These are phyloP conservation scores for Drosophila kurseongensis DNA, from an alignment of 1,140 invertebrate species.

Conservation along the genomic window DNA sequence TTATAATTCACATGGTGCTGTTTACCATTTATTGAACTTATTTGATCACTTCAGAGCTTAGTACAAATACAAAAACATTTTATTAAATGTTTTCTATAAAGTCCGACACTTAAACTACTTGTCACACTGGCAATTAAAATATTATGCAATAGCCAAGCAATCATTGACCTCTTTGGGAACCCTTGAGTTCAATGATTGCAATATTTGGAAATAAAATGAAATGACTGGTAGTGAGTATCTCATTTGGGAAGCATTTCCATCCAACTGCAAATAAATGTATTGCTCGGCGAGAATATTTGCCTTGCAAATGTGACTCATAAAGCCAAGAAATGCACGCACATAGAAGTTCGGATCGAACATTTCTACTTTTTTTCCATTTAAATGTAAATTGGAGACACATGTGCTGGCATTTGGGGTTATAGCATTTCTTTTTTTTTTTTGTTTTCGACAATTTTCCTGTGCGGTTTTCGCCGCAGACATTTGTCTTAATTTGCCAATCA, in stretches of 20 bases:
- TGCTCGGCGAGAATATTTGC: slow-evolving; percentile 11
- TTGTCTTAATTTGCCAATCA: slow-evolving; percentile 56
- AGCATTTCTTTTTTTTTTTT: not conserved
- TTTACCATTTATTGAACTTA: no score
- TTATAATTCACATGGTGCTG: no score
- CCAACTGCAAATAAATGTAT: slow-evolving; percentile 18
- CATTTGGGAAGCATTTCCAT: slow-evolving; percentile 4
- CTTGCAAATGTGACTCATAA: slow-evolving; percentile 32
- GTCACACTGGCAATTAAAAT: no score
- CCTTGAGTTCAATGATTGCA: no score
- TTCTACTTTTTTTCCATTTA: slow-evolving; percentile 39
- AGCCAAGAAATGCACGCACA: slow-evolving; percentile 5
- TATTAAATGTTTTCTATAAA: no score
- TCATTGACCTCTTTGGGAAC: not conserved
- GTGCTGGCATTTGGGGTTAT: slow-evolving; percentile 7
- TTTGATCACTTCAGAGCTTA: no score
- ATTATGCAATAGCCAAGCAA: not conserved
- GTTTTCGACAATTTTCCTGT: slow-evolving; percentile 1
- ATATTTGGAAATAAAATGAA: not conserved
- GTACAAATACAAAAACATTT: no score
- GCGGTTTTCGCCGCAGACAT: slow-evolving; percentile 5
- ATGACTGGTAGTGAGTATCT: not conserved
- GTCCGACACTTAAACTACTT: no score
- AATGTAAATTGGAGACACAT: slow-evolving; percentile 54
- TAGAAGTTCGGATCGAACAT: slow-evolving; percentile 9